phyloP scores from a whole-genome alignment of 2,888 invertebrate genomes.

The Chrysotoxum bicinctum region DNA sequence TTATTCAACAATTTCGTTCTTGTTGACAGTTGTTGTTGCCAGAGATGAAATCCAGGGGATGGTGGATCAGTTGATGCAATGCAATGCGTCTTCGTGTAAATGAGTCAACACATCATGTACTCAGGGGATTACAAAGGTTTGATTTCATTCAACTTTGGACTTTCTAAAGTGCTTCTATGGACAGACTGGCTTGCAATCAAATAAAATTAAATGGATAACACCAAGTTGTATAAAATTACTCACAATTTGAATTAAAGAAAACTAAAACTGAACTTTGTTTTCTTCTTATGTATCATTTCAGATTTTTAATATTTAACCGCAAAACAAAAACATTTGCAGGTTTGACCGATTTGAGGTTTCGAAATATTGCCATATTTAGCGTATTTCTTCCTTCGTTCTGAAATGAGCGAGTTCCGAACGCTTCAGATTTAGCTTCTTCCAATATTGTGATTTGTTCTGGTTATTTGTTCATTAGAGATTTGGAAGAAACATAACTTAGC shows the following conservation, averaged over 20 bases:
- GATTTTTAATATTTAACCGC: too few species aligned
- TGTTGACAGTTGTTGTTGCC: background rate
- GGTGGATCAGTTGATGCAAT: constrained; percentile 26
- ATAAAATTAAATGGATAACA: background rate
- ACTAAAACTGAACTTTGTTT: too few species aligned
- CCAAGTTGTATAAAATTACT: background rate
- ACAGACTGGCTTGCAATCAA: constrained; percentile 27
- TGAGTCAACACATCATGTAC: constrained; percentile 72
- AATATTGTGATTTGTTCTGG: too few species aligned
- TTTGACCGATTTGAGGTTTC: too few species aligned
- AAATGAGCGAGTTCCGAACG: too few species aligned
- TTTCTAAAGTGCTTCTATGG: constrained; percentile 65
- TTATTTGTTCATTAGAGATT: too few species aligned
- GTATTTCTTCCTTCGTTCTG: too few species aligned
- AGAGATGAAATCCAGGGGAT: background rate
- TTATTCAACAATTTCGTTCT: background rate
- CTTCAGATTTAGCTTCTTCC: too few species aligned
- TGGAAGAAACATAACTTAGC: too few species aligned
- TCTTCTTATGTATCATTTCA: too few species aligned
- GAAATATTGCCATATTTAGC: too few species aligned
- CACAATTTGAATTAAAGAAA: background rate
- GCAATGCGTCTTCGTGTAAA: constrained; percentile 69
- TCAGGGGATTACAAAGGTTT: constrained; percentile 71
- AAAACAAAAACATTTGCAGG: too few species aligned
- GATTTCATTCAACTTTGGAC: constrained; percentile 68